Evolutionary conservation across 2,113 vertebrate genomes (phyloP), one percentile per base, ranked within the genome.

Genomic region (Synchiropus splendidus): DNA sequence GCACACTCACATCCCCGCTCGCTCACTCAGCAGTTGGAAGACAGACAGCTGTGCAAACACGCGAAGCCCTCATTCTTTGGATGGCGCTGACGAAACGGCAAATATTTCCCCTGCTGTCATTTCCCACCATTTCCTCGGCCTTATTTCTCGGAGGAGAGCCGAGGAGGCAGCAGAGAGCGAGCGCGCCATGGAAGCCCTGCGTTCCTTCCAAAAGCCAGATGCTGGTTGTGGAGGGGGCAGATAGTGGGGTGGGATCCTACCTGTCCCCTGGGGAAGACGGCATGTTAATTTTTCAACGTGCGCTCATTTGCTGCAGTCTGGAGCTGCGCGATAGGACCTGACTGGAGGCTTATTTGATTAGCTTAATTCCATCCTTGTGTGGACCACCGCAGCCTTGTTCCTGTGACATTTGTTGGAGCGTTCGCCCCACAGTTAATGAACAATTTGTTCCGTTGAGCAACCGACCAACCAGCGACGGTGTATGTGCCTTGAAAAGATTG

Each of bases 321-420:
- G 74, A 67, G 77, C 72, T 55, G 72, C 69, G 73, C 79, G 79
- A 85, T 83, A 85, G 63, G 77, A 78, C 76, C 73, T 72, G 62
- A 77, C 81, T 80, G 60, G 74, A 66, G 75, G 78, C 77, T 77
- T 81, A 77, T 83, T 85, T 85, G 77, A 85, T 82, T 81, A 83
- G 70, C 75, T 75, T 83, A 80, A 80, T 78, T 83, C 81, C 64
- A 60, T 74, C 67, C 67, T 78, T 39, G 50, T 59, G 72, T 72
- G 69, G 78, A 77, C 74, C 75, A 70, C 72, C 45, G 17, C 64
- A 47, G 52, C 59, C 54, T 61, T 58, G 63, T 70, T 77, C 60
- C 64, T 58, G 70, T 52, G 61, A 70, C 69, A 67, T 78, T 79
- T 56, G 65, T 65, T 56, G 31, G 50, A 62, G 60, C 67, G 78